Evolutionary conservation across 64 coral and sea anemone species (phyloP), one percentile per base, ranked within the genome.

Genomic region (Montipora efflorescens): DNA sequence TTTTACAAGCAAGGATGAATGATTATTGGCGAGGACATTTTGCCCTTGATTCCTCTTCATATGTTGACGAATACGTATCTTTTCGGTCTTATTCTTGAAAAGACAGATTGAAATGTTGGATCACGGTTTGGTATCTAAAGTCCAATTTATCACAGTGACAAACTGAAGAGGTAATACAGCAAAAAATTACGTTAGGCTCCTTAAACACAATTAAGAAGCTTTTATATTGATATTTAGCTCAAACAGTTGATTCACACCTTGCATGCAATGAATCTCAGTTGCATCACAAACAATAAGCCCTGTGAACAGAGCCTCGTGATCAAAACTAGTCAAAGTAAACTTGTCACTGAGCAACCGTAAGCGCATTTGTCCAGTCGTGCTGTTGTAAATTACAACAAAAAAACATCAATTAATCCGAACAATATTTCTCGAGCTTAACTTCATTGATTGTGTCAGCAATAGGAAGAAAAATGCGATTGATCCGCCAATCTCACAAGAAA

Each of bases 61-160:
- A 36, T 36, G 36, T 36, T 36, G 36, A 36, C 36, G 36, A 36
- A 36, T 36, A 36, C 36, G 36, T 36, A 66, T 66, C 61, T 10
- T 7, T 66, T 71, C 6, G 15, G 3, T 71, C 16, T 15, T 6
- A n/a, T 19, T 20, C 67, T 6, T n/a, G 6, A 2, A 58, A 67
- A 67, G 61, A 68, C 12, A 47, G 36, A 67, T 16, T 2, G 7
- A 84, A 84, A 47, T 9, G 14, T 36, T 11, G 3, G 25, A n/a
- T 46, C 16, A 58, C 44, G 57, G 6, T 44, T 22, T 7, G 68
- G 44, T 71, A 86, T 86, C 62, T 48, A 44, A 84, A 86, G 8
- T 72, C 18, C 66, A 86, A 86, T 86, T 86, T 86, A 86, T 86
- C 82, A 86, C 9, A 25, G 47, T 86, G 82, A 86, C 82, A 86